These are phyloP conservation scores for Apis laboriosa DNA, from an alignment of 1,140 invertebrate genomes.

Conservation along the genomic window DNA sequence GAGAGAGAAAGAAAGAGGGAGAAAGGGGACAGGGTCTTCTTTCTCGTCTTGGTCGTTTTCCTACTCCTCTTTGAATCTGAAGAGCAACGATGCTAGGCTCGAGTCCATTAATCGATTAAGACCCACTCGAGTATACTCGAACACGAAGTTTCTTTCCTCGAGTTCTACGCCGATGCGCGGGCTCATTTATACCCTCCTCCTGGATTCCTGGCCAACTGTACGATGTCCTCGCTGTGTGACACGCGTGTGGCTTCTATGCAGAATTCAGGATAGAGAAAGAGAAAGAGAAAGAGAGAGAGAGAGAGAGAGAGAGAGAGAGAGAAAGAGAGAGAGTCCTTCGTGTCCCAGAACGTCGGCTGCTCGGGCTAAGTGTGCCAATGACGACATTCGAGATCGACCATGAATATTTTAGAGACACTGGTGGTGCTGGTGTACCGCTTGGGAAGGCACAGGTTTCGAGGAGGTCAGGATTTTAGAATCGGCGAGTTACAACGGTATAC, in stretches of 20 bases:
- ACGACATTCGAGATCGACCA: not conserved
- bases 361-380: conserved; percentile 25
- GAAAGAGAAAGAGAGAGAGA: no score
- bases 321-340: not conserved
- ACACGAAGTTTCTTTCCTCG: no score
- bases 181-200: not conserved
- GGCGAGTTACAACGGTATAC: conserved; percentile 3
- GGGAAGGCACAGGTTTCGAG: not conserved
- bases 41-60: no score
- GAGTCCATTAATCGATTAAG: no score
- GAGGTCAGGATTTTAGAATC: conserved; percentile 3
- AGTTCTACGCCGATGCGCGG: no score
- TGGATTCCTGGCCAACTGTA: not conserved
- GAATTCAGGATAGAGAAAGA: not conserved
- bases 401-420: conserved; percentile 20
- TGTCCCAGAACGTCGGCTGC: not conserved
- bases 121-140: no score
- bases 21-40: no score
- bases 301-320: no score
- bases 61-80: no score
- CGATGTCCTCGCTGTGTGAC: not conserved
- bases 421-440: no score
- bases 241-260: not conserved
- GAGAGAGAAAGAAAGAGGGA: no score
- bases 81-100: no score